Percentiles rank a stretch among this genome's conserved stretches.
These are phyloP conservation scores for Venturia canescens DNA, from an alignment of 1,140 invertebrate species.

Conservation along the genomic window DNA sequence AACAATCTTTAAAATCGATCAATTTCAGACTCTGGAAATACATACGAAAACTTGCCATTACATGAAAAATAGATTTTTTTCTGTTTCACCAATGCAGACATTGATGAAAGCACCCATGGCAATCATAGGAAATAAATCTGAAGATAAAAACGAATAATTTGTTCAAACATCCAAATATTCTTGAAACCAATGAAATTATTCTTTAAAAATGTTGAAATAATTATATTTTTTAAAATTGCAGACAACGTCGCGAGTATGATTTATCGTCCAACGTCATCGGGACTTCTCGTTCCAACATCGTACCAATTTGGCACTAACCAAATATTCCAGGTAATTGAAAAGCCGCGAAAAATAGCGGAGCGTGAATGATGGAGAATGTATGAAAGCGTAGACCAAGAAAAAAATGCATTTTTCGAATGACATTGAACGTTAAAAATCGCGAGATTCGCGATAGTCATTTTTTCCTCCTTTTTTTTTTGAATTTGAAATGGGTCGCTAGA, in stretches of 20 bases:
- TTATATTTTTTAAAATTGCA: constrained; percentile 46
- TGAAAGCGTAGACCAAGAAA: not conserved
- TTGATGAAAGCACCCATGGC: no score
- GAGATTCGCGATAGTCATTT: not conserved
- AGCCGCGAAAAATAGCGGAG: not conserved
- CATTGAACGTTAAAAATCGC: not conserved
- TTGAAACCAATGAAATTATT: no score
- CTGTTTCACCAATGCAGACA: no score
- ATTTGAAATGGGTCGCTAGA: constrained; percentile 6
- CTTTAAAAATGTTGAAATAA: no score
- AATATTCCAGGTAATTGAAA: constrained; percentile 79
- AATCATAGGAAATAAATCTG: no score
- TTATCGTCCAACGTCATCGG: constrained; percentile 78
- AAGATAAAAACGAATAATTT: no score
- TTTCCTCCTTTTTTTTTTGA: constrained; percentile 37
- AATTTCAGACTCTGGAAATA: no score
- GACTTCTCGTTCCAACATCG: constrained; percentile 79
- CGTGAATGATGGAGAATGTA: constrained; percentile 7
- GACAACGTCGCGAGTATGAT: constrained; percentile 77
- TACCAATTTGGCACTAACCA: constrained; percentile 80
- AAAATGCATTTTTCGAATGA: no score
- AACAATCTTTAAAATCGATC: no score
- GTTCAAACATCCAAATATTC: no score
- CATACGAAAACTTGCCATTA: no score
- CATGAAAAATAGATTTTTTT: no score